These are phyloP conservation scores for Pantherophis alleghaniensis DNA, from an alignment of 2,797 vertebrate genomes.

Conservation along the genomic window DNA sequence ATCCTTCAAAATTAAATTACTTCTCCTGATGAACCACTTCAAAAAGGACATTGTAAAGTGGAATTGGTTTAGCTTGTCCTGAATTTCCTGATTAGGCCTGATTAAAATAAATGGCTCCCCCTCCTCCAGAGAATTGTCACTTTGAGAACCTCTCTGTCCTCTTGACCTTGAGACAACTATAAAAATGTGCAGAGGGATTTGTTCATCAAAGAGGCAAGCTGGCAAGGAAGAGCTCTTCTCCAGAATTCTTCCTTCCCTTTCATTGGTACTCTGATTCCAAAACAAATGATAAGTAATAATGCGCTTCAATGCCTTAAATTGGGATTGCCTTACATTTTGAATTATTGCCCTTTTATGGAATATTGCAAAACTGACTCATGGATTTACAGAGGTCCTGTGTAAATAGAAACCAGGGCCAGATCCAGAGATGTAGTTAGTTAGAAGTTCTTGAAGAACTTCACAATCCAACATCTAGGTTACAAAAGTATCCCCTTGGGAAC, in stretches of 20 bases:
- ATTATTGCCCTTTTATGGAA: background rate
- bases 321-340: background rate
- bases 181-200: slow-evolving; percentile 27
- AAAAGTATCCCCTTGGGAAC: background rate
- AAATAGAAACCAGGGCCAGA: background rate
- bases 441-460: background rate
- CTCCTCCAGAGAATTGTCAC: slow-evolving; percentile 25
- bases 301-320: background rate
- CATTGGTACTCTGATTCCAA: background rate
- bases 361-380: background rate
- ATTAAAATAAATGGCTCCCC: slow-evolving; percentile 32
- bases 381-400: background rate
- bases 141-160: slow-evolving; percentile 15
- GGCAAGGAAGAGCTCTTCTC: background rate
- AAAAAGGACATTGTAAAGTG: background rate
- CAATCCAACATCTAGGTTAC: background rate
- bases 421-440: background rate
- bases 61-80: slow-evolving; percentile 31
- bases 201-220: background rate
- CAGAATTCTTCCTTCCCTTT: background rate
- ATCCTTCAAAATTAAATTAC: slow-evolving; percentile 55
- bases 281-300: background rate
- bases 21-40: slow-evolving; percentile 30
- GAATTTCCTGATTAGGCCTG: slow-evolving; percentile 38
- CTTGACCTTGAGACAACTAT: slow-evolving; percentile 23